A percentile compares a stretch with the other conserved stretches of the same genome.
Conservation (phyloP, 1,140 invertebrate species). For the Heliconius nattereri region DNA sequence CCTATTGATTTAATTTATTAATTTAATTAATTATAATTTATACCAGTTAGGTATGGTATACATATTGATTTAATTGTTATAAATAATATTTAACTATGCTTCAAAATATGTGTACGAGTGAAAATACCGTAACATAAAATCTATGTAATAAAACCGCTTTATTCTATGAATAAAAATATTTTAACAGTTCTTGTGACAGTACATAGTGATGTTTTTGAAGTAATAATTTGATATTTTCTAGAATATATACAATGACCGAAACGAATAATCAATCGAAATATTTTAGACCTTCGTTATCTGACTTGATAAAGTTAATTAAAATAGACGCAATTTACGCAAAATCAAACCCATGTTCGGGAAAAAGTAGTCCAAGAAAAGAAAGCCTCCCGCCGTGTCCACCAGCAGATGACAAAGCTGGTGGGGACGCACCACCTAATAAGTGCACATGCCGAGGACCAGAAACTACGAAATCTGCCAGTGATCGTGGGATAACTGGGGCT, state of each 20-base stretch:
- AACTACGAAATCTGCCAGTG: slow-evolving; percentile 46
- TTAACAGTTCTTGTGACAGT: neutral
- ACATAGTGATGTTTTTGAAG: neutral
- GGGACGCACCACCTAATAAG: slow-evolving; percentile 50
- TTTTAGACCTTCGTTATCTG: slow-evolving; percentile 39
- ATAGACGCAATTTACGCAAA: slow-evolving; percentile 65
- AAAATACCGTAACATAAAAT: too few species aligned
- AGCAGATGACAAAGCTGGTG: slow-evolving; percentile 42
- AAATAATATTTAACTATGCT: too few species aligned
- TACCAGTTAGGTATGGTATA: too few species aligned
- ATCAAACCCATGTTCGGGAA: slow-evolving; percentile 52
- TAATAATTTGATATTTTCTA: neutral
- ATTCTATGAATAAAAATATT: slow-evolving; percentile 12
- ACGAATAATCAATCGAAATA: slow-evolving; percentile 30
- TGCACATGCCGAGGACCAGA: slow-evolving; percentile 46
- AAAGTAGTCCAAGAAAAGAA: slow-evolving; percentile 51
- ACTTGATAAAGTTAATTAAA: slow-evolving; percentile 55
- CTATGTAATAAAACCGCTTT: neutral
- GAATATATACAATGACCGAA: slow-evolving; percentile 34
- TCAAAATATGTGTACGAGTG: too few species aligned
- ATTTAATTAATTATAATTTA: too few species aligned
- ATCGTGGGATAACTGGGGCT: slow-evolving; percentile 70
- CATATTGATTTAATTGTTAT: too few species aligned
- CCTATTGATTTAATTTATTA: too few species aligned
- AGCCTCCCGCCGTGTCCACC: slow-evolving; percentile 23